Conservation (phyloP, 2,113 vertebrate species). For the Catharus minimus region DNA sequence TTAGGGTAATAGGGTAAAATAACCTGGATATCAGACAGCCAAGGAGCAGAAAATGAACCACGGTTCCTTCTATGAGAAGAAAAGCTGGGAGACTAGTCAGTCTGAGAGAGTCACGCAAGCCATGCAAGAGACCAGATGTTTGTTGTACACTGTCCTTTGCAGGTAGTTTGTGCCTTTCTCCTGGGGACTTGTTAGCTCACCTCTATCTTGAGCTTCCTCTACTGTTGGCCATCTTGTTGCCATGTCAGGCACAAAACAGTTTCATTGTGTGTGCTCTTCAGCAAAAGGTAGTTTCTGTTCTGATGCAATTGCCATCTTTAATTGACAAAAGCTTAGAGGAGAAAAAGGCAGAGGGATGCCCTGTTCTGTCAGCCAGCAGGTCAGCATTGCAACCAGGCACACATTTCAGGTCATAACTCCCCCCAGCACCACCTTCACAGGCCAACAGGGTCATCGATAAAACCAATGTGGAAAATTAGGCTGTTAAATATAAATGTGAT, state of each 20-base stretch:
- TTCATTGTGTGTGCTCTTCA: not conserved
- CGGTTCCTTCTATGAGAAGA: not conserved
- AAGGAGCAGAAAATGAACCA: not conserved
- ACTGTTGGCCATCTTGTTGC: rapidly evolving
- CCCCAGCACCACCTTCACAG: not conserved
- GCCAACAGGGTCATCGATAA: constrained; percentile 24
- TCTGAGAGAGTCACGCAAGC: not conserved
- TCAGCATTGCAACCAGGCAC: not conserved
- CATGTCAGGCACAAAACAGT: not conserved
- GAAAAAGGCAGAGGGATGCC: not conserved
- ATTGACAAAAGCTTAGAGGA: not conserved
- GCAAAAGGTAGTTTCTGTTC: not conserved
- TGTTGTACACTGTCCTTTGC: not conserved
- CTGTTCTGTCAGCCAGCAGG: constrained; percentile 25
- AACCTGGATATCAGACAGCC: not conserved
- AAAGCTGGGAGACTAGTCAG: not conserved
- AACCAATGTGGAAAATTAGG: constrained; percentile 59
- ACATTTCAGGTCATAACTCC: not conserved
- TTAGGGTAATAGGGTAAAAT: not conserved
- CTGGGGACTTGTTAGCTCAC: not conserved
- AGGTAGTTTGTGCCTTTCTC: not conserved
- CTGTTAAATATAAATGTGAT: constrained; percentile 61
- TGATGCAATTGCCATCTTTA: not conserved
- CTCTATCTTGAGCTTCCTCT: not conserved
- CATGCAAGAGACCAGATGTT: not conserved